Percentiles rank a stretch among this genome's conserved stretches.
Evolutionary conservation across 2,113 vertebrate species (phyloP).

Genomic region (Oceanodroma tethys): DNA sequence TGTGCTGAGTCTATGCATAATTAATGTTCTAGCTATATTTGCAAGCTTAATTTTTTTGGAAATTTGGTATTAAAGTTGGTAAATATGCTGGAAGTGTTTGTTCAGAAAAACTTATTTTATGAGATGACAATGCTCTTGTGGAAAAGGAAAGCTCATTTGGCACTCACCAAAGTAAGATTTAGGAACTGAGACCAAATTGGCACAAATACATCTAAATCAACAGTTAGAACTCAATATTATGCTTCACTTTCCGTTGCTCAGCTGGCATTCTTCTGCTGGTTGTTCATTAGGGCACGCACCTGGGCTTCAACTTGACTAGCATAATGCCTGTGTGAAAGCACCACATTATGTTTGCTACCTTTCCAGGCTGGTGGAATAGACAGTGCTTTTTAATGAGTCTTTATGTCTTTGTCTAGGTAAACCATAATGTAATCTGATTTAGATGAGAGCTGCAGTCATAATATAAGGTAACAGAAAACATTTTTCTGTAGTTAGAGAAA

Average conservation of each 20-base stretch:
- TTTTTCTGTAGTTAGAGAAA: background rate
- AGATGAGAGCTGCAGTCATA: background rate
- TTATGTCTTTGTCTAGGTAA: background rate
- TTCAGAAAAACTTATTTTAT: background rate
- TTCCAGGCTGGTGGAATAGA: background rate
- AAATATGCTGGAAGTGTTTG: background rate
- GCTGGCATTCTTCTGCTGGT: background rate
- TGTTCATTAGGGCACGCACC: background rate
- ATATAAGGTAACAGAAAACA: background rate
- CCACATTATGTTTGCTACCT: rapidly evolving
- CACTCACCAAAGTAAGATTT: background rate
- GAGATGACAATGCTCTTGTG: background rate
- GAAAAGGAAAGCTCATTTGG: background rate
- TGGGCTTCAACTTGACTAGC: background rate
- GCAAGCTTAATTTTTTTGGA: background rate
- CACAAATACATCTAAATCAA: background rate
- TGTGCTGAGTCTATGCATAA: background rate
- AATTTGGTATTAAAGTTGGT: background rate
- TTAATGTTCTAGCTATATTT: background rate
- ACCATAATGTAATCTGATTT: background rate
- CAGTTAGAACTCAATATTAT: background rate
- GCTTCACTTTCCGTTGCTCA: background rate
- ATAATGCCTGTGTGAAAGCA: background rate
- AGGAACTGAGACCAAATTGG: background rate
- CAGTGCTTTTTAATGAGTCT: background rate